Conservation (phyloP, 1,140 invertebrate species). For the Microplitis demolitor region DNA sequence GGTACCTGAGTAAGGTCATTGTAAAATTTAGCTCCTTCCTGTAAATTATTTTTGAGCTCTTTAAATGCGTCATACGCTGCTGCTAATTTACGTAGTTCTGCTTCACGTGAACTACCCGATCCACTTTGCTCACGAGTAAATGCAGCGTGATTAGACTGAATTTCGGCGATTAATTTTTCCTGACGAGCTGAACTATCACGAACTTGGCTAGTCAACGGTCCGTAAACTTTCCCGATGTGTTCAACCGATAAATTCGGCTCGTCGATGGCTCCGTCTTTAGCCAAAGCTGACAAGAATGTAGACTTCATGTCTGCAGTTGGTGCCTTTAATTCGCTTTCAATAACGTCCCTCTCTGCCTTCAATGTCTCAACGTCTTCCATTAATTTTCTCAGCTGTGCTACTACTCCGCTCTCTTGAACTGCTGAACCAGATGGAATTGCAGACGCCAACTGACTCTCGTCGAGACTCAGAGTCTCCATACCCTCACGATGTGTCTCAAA, state of each 20-base stretch:
- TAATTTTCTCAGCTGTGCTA: constrained; percentile 73
- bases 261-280: constrained; percentile 84
- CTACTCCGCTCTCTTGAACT: constrained; percentile 66
- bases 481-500: constrained; percentile 79
- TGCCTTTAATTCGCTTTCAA: constrained; percentile 87
- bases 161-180: constrained; percentile 75
- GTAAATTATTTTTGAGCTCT: constrained; percentile 87
- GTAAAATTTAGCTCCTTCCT: constrained; percentile 98
- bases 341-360: constrained; percentile 86
- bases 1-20: constrained; percentile 88
- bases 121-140: constrained; percentile 77
- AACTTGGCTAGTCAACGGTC: constrained; percentile 81
- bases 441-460: constrained; percentile 68
- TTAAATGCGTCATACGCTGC: constrained; percentile 89
- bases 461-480: constrained; percentile 82
- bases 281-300: constrained; percentile 79
- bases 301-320: constrained; percentile 84
- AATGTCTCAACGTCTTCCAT: constrained; percentile 88
- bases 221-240: constrained; percentile 79
- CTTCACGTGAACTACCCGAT: constrained; percentile 73
- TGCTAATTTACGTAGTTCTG: constrained; percentile 83
- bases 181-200: constrained; percentile 79
- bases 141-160: constrained; percentile 78
- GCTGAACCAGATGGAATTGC: constrained; percentile 68
- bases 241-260: constrained; percentile 81